Conservation (phyloP, 2,113 vertebrate species). For the Pavo muticus region DNA sequence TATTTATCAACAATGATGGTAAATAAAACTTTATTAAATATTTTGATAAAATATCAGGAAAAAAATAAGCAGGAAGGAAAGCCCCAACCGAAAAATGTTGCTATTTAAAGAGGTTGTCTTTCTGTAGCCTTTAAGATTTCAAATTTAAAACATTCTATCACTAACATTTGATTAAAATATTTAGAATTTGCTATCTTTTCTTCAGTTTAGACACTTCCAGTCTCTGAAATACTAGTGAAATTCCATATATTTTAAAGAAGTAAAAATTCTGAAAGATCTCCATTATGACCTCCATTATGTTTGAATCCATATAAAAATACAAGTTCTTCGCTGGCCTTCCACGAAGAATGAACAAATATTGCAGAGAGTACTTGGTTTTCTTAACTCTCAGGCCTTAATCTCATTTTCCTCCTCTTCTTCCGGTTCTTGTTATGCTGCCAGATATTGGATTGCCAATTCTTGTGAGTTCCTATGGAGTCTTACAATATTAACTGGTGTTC, state of each 20-base stretch:
- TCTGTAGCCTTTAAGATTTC: background rate
- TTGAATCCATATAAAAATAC: background rate
- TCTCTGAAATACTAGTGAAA: background rate
- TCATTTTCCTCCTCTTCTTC: slow-evolving; percentile 16
- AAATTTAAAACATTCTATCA: background rate
- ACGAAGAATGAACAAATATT: background rate
- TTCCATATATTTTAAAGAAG: background rate
- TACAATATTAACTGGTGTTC: slow-evolving; percentile 12
- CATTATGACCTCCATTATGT: background rate
- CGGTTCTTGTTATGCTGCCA: slow-evolving; percentile 7
- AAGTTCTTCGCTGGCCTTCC: background rate
- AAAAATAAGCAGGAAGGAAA: background rate
- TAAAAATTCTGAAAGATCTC: background rate
- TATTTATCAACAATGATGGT: background rate
- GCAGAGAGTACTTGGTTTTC: background rate
- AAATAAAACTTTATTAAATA: background rate
- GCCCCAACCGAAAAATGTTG: background rate
- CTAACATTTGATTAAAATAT: background rate
- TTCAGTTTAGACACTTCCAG: background rate
- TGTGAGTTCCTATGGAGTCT: background rate
- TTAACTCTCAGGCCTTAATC: background rate
- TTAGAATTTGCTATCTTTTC: background rate
- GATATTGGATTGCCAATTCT: background rate
- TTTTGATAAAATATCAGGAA: background rate
- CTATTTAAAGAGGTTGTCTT: background rate